Evolutionary conservation across 2,797 vertebrate species (phyloP).

Genomic region (Myotis vivesi): DNA sequence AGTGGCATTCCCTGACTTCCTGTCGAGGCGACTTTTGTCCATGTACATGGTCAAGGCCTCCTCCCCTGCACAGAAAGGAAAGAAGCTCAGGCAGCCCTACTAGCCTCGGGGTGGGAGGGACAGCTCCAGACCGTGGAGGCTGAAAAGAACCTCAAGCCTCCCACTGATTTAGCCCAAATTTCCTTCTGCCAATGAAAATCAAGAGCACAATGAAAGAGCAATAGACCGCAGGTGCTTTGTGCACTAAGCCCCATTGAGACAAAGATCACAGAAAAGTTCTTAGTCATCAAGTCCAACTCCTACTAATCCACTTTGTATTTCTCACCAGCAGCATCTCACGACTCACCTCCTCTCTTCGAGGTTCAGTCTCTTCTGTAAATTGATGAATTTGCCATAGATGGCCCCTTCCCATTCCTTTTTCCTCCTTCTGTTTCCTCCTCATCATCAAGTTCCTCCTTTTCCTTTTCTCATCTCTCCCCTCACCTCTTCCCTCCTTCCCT

Average conservation of each 20-base stretch:
- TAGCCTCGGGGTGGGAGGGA: not conserved
- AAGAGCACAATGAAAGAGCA: not conserved
- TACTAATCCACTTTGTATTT: not conserved
- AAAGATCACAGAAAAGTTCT: not conserved
- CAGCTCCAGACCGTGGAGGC: fast-evolving
- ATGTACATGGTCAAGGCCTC: conserved; percentile 99
- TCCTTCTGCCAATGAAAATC: not conserved
- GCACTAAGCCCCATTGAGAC: not conserved
- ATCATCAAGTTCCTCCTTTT: not conserved
- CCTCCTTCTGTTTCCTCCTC: not conserved
- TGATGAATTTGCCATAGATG: not conserved
- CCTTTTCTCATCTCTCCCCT: not conserved
- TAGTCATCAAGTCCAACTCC: not conserved
- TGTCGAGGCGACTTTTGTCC: conserved; percentile 97
- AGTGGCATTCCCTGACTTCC: conserved; percentile 94
- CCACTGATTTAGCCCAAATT: not conserved
- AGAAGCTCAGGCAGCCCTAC: not conserved
- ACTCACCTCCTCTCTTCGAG: not conserved
- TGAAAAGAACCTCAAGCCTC: not conserved
- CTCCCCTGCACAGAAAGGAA: conserved; percentile 88
- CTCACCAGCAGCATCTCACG: not conserved
- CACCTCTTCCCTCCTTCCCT: not conserved
- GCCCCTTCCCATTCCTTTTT: too few species aligned
- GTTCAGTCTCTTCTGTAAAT: not conserved
- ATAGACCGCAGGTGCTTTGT: not conserved